Conservation (phyloP, 1,140 invertebrate genomes). For the Papilio xuthus region DNA sequence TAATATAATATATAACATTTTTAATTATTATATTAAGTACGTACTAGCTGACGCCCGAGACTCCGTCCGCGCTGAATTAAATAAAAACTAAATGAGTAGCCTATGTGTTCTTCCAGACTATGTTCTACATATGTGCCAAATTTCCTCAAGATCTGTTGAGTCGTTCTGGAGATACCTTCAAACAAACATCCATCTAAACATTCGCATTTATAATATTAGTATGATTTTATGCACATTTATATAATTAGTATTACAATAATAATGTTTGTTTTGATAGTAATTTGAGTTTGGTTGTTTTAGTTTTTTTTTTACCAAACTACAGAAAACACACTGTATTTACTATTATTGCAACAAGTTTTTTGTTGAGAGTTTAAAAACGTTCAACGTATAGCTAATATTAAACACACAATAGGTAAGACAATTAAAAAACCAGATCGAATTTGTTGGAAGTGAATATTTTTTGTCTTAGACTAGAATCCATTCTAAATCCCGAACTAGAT, state of each 20-base stretch:
- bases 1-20: not conserved
- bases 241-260: not conserved
- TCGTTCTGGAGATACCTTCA: no score
- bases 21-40: no score
- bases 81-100: no score
- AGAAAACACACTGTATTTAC: not conserved
- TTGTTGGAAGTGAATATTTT: not conserved
- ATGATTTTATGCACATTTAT: not conserved
- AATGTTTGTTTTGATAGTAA: not conserved
- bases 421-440: constrained; percentile 16
- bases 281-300: not conserved
- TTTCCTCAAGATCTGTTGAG: no score
- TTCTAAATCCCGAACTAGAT: not conserved
- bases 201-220: no score
- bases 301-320: no score
- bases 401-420: constrained; percentile 10
- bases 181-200: no score
- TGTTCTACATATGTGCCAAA: no score
- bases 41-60: no score
- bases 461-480: not conserved
- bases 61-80: no score
- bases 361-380: constrained; percentile 3
- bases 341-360: not conserved
- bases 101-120: no score
- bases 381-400: constrained; percentile 1